Percentiles rank a stretch among this genome's conserved stretches.
Evolutionary conservation across 2,888 invertebrate genomes (phyloP).

Genomic region (Cephus sareptanus): DNA sequence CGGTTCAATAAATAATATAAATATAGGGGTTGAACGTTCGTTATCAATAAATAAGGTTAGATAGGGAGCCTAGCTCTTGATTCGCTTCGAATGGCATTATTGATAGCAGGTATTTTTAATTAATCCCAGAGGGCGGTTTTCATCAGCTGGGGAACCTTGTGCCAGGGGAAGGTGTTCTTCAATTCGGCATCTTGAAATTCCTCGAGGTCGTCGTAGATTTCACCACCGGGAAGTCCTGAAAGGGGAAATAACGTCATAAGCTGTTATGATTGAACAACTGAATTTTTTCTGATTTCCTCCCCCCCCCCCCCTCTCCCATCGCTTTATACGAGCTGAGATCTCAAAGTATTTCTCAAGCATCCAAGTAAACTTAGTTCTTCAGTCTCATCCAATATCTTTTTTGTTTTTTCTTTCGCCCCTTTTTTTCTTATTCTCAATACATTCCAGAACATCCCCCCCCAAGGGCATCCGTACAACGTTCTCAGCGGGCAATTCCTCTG

Average conservation of each 20-base stretch:
- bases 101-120: slow-evolving; percentile 15
- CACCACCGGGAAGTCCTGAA: slow-evolving; percentile 15
- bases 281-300: no score
- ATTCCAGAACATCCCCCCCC: no score
- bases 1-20: slow-evolving; percentile 9
- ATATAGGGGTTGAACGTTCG: not conserved
- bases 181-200: slow-evolving; percentile 68
- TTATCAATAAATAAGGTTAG: not conserved
- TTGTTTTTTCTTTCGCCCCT: no score
- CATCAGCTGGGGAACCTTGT: slow-evolving; percentile 78
- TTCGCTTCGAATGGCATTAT: not conserved
- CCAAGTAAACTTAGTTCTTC: not conserved
- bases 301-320: no score
- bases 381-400: not conserved
- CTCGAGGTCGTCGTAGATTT: slow-evolving; percentile 19
- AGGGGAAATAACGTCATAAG: not conserved
- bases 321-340: no score
- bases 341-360: not conserved
- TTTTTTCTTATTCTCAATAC: no score
- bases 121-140: slow-evolving; percentile 77
- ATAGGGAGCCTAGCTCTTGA: not conserved
- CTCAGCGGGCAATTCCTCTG: no score
- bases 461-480: no score
- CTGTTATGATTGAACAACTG: no score
- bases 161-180: slow-evolving; percentile 77